Base-by-base conservation (phyloP, 2,797 vertebrate species). In the Thaleichthys pacificus region DNA sequence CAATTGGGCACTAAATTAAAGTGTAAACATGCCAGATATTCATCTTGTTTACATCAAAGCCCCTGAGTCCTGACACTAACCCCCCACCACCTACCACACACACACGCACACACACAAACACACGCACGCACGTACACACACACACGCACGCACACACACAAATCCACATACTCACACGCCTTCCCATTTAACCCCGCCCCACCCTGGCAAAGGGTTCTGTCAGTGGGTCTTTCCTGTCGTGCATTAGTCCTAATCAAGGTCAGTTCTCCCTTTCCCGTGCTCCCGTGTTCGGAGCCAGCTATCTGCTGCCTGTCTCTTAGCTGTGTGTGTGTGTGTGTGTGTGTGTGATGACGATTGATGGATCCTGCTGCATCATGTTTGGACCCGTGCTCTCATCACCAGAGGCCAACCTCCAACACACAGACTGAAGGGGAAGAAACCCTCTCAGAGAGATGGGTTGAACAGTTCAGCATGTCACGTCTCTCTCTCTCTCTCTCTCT, bases 11-110 rank as follows among this genome's bases (percentile, higher is more conserved):
- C 86, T 79, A 91, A 90, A 92, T 92, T 83, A 87, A 83, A 89
- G 88, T 70, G 86, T 91, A 93, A 93, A 93, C 91, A 93, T 75
- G 77, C 70, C 84, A 87, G 89, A 93, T 93, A 93, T 92, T 85
- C 86, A 93, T 93, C 92, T 92, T 89, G 89, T 91, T 92, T 90
- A 89, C 89, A 89, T 92, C 89, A 91, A 89, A 90, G 89, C 75
- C 72, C 78, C 70, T 77, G 79, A 82, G 83, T 62, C 76, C 74
- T 79, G 85, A 84, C 79, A 76, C 74, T 77, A 56, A 72, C 42
- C 15, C 65, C 28, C 49, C 67, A 61, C 42, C 51, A 70, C 79
- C 75, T 78, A 71, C 81, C 80, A 74, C 67, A 57, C 28, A 64
- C 78, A 77, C 76, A 26, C 69, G 51, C 47, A 38, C 62, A 66